Percentiles rank a stretch among this genome's conserved stretches.
These are phyloP conservation scores for Patiria miniata DNA, from an alignment of 35 echinoderm and acorn worm genomes.

Conservation along the genomic window DNA sequence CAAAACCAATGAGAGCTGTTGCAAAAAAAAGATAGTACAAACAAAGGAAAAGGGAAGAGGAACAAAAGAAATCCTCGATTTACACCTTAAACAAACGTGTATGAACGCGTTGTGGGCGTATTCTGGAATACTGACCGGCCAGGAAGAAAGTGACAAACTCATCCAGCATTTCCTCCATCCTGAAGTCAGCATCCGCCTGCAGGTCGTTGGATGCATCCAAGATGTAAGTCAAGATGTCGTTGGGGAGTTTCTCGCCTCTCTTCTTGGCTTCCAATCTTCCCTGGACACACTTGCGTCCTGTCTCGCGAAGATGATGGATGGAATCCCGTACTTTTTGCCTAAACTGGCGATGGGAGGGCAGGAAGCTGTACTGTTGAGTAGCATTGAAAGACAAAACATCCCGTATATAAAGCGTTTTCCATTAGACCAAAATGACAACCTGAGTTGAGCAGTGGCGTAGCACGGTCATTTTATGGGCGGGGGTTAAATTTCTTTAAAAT, in stretches of 20 bases:
- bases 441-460: too few species aligned
- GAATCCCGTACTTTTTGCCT: constrained; percentile 39
- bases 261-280: constrained; percentile 36
- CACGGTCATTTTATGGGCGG: too few species aligned
- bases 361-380: not conserved
- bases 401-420: too few species aligned
- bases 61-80: too few species aligned
- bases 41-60: too few species aligned
- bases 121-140: constrained; percentile 47
- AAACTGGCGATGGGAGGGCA: constrained; percentile 5
- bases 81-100: too few species aligned
- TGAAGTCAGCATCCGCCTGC: constrained; percentile 31
- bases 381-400: not conserved
- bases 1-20: too few species aligned
- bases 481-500: too few species aligned
- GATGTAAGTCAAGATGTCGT: constrained; percentile 63
- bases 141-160: constrained; percentile 77
- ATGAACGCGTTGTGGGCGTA: too few species aligned
- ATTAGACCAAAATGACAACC: too few species aligned
- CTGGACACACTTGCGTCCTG: constrained; percentile 34
- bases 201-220: constrained; percentile 34
- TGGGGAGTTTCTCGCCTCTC: constrained; percentile 40
- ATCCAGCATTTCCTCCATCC: constrained; percentile 64
- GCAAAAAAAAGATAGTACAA: too few species aligned
- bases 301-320: constrained; percentile 33